Evolutionary conservation across 2,888 invertebrate genomes (phyloP).

Genomic region (Tinea semifulvella): DNA sequence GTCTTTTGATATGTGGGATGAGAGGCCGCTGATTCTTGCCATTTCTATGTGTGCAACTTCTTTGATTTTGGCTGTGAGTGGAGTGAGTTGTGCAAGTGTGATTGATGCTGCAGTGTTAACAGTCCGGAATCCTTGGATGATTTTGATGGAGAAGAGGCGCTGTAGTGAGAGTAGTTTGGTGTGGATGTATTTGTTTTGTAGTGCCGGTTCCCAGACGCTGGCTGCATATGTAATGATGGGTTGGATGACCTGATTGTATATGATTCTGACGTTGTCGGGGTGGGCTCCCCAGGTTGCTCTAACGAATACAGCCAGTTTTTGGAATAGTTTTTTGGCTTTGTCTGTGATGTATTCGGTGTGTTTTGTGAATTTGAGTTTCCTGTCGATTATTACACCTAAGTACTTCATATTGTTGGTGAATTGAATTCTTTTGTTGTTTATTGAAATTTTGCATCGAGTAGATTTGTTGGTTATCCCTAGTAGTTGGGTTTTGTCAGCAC

Average conservation of each 20-base stretch:
- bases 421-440: neutral
- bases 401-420: constrained; percentile 13
- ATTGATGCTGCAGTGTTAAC: constrained; percentile 6
- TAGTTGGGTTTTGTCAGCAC: neutral
- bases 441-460: neutral
- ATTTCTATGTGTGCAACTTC: constrained; percentile 11
- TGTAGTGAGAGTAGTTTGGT: constrained; percentile 13
- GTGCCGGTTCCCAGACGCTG: constrained; percentile 1
- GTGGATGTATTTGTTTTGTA: neutral
- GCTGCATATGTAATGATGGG: neutral
- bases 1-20: constrained; percentile 6
- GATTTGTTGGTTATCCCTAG: constrained; percentile 10
- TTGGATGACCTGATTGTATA: constrained; percentile 11
- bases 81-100: constrained; percentile 8
- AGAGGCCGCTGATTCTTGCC: neutral
- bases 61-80: constrained; percentile 8
- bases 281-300: constrained; percentile 20
- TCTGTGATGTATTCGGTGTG: constrained; percentile 9
- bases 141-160: constrained; percentile 14
- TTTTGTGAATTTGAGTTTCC: constrained; percentile 12
- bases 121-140: constrained; percentile 13
- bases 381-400: constrained; percentile 16
- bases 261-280: constrained; percentile 16
- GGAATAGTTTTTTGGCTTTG: constrained; percentile 15
- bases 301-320: constrained; percentile 15